phyloP scores from a whole-genome alignment of 2,113 vertebrate genomes.

The Brevimyrus niger region DNA sequence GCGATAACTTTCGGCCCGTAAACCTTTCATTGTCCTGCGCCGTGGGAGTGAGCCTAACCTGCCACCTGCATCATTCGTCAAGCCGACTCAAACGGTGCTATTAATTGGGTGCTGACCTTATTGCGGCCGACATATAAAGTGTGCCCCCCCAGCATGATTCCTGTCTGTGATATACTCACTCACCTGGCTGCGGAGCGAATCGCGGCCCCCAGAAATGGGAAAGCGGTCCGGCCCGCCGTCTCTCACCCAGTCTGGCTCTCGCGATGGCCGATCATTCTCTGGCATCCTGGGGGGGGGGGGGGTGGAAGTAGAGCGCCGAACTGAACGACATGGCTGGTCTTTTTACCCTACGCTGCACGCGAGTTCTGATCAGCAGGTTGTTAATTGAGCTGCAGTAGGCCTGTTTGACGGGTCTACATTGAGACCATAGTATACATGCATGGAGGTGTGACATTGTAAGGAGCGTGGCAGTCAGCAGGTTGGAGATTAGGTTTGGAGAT shows the following conservation, averaged over 20 bases:
- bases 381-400: background rate
- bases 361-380: background rate
- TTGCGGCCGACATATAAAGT: background rate
- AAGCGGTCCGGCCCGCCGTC: background rate
- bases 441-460: background rate
- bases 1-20: background rate
- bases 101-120: background rate
- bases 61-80: background rate
- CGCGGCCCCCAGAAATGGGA: background rate
- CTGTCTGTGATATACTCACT: background rate
- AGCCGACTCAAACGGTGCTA: background rate
- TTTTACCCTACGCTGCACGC: background rate
- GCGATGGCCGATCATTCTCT: background rate
- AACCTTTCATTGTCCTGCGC: background rate
- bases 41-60: background rate
- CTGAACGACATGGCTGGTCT: background rate
- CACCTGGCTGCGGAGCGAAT: background rate
- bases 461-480: background rate
- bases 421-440: background rate
- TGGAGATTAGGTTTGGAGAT: background rate
- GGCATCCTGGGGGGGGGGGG: background rate
- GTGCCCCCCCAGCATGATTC: background rate
- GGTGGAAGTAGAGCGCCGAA: background rate
- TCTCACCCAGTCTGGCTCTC: background rate
- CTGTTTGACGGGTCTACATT: background rate